Percentiles rank a stretch among this genome's conserved stretches.
Conservation (phyloP, 1,140 invertebrate species). For the Whitmania pigra region DNA sequence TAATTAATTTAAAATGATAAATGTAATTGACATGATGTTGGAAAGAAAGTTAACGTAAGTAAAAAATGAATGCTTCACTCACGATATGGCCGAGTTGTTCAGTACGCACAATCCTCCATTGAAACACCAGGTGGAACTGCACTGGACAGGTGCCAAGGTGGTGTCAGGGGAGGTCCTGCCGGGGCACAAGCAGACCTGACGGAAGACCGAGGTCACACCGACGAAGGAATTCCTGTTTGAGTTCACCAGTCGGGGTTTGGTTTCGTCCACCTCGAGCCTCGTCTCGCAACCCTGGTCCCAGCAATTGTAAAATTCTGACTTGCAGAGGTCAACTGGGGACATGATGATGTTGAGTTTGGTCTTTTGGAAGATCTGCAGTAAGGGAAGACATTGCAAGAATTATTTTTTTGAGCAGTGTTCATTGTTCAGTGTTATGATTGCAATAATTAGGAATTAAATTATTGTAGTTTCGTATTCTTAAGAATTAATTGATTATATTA, state of each 20-base stretch:
- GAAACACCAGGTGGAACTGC: constrained; percentile 73
- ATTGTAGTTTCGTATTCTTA: too few relatives aligned
- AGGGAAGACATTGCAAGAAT: background rate
- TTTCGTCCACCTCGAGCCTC: constrained; percentile 61
- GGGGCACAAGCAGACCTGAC: constrained; percentile 59
- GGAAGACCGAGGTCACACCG: constrained; percentile 72
- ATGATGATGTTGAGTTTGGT: constrained; percentile 57
- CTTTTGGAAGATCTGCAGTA: background rate
- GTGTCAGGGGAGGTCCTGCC: constrained; percentile 25
- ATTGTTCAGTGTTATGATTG: too few relatives aligned
- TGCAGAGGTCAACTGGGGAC: constrained; percentile 91
- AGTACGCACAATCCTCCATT: constrained; percentile 74
- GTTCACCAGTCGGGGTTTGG: constrained; percentile 78
- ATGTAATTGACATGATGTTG: too few relatives aligned
- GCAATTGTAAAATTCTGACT: constrained; percentile 67
- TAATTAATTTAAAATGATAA: too few relatives aligned
- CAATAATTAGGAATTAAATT: too few relatives aligned
- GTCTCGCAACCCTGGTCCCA: constrained; percentile 83
- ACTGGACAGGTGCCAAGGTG: constrained; percentile 46
- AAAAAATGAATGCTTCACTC: background rate
- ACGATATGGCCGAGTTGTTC: constrained; percentile 14
- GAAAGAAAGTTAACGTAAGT: too few relatives aligned
- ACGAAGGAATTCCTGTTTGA: constrained; percentile 88
- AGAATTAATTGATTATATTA: too few relatives aligned
- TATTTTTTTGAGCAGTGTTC: background rate